Evolutionary conservation across 2,888 invertebrate genomes (phyloP).

Genomic region (Sesia bembeciformis): DNA sequence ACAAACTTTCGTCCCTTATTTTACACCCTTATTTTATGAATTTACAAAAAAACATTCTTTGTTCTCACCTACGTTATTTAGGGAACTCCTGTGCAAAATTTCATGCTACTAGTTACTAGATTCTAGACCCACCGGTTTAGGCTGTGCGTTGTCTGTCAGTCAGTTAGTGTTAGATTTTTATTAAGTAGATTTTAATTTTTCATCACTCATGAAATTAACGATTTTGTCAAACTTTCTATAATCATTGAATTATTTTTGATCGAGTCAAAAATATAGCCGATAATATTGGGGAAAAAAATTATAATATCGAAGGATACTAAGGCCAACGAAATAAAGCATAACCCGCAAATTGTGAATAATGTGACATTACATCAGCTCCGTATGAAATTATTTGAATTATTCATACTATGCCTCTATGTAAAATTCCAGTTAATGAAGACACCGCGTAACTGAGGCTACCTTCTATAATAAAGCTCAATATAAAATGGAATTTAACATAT

Average conservation of each 20-base stretch:
- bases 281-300: not conserved
- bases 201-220: not conserved
- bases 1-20: too few relatives aligned
- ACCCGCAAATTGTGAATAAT: constrained; percentile 55
- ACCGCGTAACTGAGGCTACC: not conserved
- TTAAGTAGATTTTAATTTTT: too few relatives aligned
- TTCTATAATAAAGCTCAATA: not conserved
- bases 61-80: too few relatives aligned
- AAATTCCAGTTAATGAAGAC: constrained; percentile 13
- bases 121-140: too few relatives aligned
- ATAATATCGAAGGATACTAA: too few relatives aligned
- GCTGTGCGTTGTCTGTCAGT: too few relatives aligned
- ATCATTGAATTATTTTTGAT: not conserved
- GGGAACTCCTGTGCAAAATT: too few relatives aligned
- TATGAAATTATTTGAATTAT: constrained; percentile 50
- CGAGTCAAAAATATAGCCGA: not conserved
- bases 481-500: not conserved
- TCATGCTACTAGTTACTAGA: too few relatives aligned
- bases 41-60: too few relatives aligned
- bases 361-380: constrained; percentile 40
- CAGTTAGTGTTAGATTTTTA: too few relatives aligned
- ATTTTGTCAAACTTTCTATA: not conserved
- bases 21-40: too few relatives aligned
- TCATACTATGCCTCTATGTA: constrained; percentile 24
- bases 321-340: constrained; percentile 34